phyloP scores from a whole-genome alignment of 2,113 vertebrate genomes.

The Neopipo cinnamomea region DNA sequence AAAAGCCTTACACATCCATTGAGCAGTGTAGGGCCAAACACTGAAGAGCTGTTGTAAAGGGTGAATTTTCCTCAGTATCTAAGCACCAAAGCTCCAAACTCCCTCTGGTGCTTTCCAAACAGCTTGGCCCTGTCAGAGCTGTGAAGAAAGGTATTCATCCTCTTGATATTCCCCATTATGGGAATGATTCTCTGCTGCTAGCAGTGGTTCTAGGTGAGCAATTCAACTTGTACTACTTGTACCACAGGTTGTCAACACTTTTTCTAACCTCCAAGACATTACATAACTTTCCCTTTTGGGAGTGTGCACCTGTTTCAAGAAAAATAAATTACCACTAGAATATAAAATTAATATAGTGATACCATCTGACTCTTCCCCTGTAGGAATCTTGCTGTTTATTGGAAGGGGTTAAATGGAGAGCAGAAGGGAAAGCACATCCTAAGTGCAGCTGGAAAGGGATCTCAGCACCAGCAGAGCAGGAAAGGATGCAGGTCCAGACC shows the following conservation, averaged over 20 bases:
- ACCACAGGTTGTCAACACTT: background rate
- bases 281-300: background rate
- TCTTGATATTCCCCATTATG: background rate
- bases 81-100: background rate
- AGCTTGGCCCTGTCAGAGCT: background rate
- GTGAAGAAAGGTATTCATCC: background rate
- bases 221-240: background rate
- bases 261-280: background rate
- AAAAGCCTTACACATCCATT: background rate
- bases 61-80: background rate
- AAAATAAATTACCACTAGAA: background rate
- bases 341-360: background rate
- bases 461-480: background rate
- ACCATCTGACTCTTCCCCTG: background rate
- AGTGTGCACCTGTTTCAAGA: background rate
- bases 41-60: background rate
- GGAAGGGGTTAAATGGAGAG: background rate
- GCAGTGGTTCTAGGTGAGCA: background rate
- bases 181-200: background rate
- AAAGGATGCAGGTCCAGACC: rapidly evolving
- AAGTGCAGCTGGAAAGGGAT: background rate
- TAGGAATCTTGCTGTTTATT: background rate
- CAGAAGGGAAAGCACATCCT: background rate
- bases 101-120: background rate
- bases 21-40: background rate